Base-by-base conservation (phyloP, 2,888 invertebrate species). In the Aplocera efformata region DNA sequence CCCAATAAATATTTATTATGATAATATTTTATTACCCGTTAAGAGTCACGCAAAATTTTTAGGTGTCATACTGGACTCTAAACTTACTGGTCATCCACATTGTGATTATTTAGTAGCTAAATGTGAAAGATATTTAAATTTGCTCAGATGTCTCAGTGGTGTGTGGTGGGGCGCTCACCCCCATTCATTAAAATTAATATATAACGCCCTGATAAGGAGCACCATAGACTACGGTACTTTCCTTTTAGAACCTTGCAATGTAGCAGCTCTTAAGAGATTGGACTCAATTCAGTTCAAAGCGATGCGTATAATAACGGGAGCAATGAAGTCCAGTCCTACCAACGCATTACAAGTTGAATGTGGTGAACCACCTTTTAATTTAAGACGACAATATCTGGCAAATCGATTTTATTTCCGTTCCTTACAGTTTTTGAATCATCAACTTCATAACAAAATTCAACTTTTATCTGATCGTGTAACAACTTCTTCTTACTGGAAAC, bases 301-400 rank as follows among this genome's bases (percentile, higher is more conserved):
- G 11, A 30, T 56, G 0, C 36, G 57, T 1, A 51, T 58, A 1
- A 48, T 58, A 1, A 1, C 28, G 4, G 57, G 62, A 0, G 48
- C 50, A 4, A 56, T 59, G 56, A 56, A 49, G 24, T 60, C 58
- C 1, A 45, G 53, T 1, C 55, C 63, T 1, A 52, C 42, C 1
- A 56, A 54, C 22, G 58, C 56, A 1, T 11, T 56, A 9, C 42
- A 37, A 10, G 41, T 46, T 0, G 45, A 46, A 26, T 33, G 41
- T 24, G 25, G n/a, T 1, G 42, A 47, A 0, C 32, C 46, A 2
- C 46, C 42, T 3, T 10, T 42, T 5, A 17, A 3, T 17, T 17
- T 17, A 6, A 1, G 6, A 6, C 7, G 6, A 22, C 3, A 27
- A 23, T 10, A 6, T 1, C 1, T 10, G n/a, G n/a, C n/a, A n/a